phyloP scores from a whole-genome alignment of 2,113 vertebrate genomes.

The Pterocles burchelli region DNA sequence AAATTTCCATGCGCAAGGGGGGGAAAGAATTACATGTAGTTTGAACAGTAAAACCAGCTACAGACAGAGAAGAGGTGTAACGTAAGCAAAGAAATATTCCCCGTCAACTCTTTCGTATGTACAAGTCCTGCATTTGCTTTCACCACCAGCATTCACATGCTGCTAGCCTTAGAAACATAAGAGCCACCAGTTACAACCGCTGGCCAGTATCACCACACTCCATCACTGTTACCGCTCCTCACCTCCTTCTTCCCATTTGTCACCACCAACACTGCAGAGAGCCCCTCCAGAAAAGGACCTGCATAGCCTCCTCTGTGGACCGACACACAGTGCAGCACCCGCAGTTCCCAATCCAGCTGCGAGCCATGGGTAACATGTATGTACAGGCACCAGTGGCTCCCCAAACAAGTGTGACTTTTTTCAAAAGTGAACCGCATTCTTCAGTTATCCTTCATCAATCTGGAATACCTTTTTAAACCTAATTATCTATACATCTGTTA shows the following conservation, averaged over 20 bases:
- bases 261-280: neutral
- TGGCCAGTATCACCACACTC: neutral
- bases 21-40: neutral
- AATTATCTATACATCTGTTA: neutral
- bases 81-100: neutral
- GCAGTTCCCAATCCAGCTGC: accelerated
- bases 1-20: neutral
- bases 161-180: neutral
- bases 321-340: accelerated
- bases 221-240: accelerated
- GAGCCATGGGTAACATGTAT: accelerated
- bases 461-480: neutral
- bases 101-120: neutral
- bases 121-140: neutral
- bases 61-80: neutral
- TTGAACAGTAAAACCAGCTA: neutral
- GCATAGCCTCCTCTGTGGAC: neutral
- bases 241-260: neutral
- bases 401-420: neutral
- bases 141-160: neutral
- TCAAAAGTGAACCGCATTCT: neutral
- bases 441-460: neutral
- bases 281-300: neutral
- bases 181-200: neutral
- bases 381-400: accelerated